Conservation (phyloP, 2,113 vertebrate species). For the Paralichthys olivaceus region DNA sequence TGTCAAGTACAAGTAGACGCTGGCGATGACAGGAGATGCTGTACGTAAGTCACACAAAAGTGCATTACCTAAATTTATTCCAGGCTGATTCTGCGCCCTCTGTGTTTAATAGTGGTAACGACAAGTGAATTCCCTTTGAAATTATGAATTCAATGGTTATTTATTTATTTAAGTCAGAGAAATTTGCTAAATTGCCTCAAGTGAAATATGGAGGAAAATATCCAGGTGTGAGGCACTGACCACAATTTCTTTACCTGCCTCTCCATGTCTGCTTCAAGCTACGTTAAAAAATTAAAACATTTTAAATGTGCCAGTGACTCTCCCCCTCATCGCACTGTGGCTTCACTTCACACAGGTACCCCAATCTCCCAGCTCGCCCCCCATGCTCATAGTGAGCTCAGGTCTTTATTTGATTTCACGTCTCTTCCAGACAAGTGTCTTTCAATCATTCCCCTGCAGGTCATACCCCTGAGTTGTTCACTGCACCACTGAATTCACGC, state of each 20-base stretch:
- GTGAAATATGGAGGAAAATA: not conserved
- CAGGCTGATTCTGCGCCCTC: not conserved
- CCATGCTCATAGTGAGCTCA: constrained; percentile 15
- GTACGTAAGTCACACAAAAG: no score
- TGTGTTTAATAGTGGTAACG: not conserved
- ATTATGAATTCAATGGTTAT: not conserved
- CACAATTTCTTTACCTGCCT: not conserved
- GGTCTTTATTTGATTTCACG: constrained; percentile 76
- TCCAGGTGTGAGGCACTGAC: not conserved
- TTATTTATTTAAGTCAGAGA: no score
- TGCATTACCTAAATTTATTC: not conserved
- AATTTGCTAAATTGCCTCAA: not conserved
- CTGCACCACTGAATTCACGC: constrained; percentile 56
- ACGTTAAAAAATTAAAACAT: not conserved
- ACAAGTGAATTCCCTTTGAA: not conserved
- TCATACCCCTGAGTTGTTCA: constrained; percentile 72
- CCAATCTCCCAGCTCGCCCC: constrained; percentile 16
- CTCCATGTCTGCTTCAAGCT: not conserved
- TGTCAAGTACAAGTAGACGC: no score
- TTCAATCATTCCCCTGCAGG: constrained; percentile 76
- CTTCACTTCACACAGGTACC: constrained; percentile 25
- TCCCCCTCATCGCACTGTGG: constrained; percentile 1
- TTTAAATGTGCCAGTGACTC: not conserved
- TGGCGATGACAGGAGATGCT: no score
- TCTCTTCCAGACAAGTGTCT: constrained; percentile 72